A percentile compares a stretch with the other conserved stretches of the same genome.
Evolutionary conservation across 1,140 invertebrate species (phyloP).

Genomic region (Drosophila neocordata): DNA sequence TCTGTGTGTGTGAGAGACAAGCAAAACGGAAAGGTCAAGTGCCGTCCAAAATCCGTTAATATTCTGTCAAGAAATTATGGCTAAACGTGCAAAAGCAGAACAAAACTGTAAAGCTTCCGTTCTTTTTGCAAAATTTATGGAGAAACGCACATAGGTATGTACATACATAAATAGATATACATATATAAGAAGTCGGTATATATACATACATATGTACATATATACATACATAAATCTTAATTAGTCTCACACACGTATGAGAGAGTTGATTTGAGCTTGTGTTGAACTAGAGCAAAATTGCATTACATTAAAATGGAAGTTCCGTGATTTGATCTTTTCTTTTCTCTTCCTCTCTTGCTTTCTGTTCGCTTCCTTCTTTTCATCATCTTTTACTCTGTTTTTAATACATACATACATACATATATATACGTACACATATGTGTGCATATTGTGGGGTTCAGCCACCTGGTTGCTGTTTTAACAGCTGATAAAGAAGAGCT

Average conservation of each 20-base stretch:
- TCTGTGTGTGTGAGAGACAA: not conserved
- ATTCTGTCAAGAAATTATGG: conserved; percentile 15
- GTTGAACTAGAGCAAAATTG: conserved; percentile 21
- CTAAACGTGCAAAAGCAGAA: conserved; percentile 28
- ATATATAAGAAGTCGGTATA: not conserved
- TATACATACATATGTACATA: not conserved
- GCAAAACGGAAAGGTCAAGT: not conserved
- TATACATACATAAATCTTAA: conserved; percentile 22
- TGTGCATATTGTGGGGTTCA: not conserved
- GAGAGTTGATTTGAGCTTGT: not conserved
- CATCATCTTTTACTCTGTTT: not conserved
- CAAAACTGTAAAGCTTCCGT: conserved; percentile 10
- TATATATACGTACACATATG: not conserved
- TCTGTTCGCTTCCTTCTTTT: not conserved
- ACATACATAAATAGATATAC: not conserved
- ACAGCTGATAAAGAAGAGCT: conserved; percentile 18
- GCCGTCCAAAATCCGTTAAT: not conserved
- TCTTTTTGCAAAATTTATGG: conserved; percentile 6
- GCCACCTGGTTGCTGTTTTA: not conserved
- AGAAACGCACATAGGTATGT: not conserved
- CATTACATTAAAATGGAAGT: conserved; percentile 14
- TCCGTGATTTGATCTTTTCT: conserved; percentile 4
- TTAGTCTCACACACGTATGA: conserved; percentile 27
- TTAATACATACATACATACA: not conserved
- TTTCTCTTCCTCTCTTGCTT: not conserved